Base-by-base conservation (phyloP, 2,888 invertebrate species). In the Sinodicranocentrus sp. region DNA sequence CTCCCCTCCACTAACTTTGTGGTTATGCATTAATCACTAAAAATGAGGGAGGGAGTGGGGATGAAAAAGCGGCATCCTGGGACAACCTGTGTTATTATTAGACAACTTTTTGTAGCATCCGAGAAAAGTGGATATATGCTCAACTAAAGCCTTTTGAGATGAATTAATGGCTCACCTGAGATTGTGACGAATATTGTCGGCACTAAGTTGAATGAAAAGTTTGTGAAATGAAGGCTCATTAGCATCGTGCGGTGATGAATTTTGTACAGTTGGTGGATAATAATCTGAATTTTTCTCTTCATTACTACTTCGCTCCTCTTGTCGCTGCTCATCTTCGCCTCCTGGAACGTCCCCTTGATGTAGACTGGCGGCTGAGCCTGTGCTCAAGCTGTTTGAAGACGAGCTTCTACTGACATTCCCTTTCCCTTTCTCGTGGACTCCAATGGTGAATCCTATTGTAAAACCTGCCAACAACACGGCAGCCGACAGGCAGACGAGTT, bases 181-280 rank as follows among this genome's bases (percentile, higher is more conserved):
- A 86, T 86, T 88, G 48, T 84, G 84, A 70, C 87, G 87, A 82
- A 88, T 88, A 67, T 85, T 88, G 71, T 87, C 87, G 63, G 86
- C 86, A 82, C 86, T 87, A 70, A 88, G 85, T 87, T 88, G 86
- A 82, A 85, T 84, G 54, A 87, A 82, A 83, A 88, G 84, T 82
- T 86, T 86, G 70, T 85, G 84, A 76, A 87, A 85, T 71, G 87
- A 82, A 75, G 87, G 85, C 80, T 88, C 88, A 73, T 77, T 86
- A 76, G 84, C 67, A 72, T 88, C 88, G 72, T 87, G 87, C 17
- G 84, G 86, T 78, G 76, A 70, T 75, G 84, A 68, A 68, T 84
- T 80, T 71, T 79, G 76, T 68, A 72, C 77, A 80, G 59, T 71
- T 43, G 75, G 48, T 75, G 73, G 78, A 68, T 84, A 78, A 70